Conservation (phyloP, 2,113 vertebrate genomes). For the Sturnira hondurensis region DNA sequence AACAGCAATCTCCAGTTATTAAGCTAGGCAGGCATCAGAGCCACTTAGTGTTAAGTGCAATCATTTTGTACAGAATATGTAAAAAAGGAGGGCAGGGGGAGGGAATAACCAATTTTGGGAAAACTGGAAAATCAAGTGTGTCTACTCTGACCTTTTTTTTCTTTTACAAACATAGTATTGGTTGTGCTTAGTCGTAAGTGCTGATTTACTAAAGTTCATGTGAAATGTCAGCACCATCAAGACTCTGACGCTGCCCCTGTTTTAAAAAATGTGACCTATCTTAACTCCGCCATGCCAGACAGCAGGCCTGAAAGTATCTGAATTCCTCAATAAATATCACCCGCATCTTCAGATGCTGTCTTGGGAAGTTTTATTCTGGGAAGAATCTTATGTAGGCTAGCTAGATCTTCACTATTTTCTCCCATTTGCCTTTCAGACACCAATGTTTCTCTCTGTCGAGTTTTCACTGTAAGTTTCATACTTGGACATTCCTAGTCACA, state of each 20-base stretch:
- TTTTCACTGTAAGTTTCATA: background rate
- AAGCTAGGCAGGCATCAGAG: background rate
- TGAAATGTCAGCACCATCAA: slow-evolving; percentile 36
- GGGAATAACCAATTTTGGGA: background rate
- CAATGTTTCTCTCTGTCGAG: background rate
- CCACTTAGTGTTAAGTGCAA: background rate
- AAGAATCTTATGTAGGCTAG: background rate
- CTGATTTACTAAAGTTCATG: slow-evolving; percentile 24
- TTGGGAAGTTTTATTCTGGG: background rate
- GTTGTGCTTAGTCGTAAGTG: background rate
- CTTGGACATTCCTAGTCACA: background rate
- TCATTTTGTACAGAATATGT: background rate
- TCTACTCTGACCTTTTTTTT: background rate
- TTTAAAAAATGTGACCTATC: slow-evolving; percentile 30
- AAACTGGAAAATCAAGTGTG: background rate
- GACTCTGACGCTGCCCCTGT: background rate
- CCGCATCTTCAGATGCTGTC: background rate
- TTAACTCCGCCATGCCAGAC: slow-evolving; percentile 43
- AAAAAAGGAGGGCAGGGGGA: background rate
- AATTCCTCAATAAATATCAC: slow-evolving; percentile 56
- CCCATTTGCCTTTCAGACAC: background rate
- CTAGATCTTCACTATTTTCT: background rate
- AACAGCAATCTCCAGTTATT: background rate
- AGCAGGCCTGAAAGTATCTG: slow-evolving; percentile 26
- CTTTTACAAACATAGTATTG: background rate